Evolutionary conservation across 2,797 vertebrate genomes (phyloP).

Genomic region (Helicolenus hilgendorfi): DNA sequence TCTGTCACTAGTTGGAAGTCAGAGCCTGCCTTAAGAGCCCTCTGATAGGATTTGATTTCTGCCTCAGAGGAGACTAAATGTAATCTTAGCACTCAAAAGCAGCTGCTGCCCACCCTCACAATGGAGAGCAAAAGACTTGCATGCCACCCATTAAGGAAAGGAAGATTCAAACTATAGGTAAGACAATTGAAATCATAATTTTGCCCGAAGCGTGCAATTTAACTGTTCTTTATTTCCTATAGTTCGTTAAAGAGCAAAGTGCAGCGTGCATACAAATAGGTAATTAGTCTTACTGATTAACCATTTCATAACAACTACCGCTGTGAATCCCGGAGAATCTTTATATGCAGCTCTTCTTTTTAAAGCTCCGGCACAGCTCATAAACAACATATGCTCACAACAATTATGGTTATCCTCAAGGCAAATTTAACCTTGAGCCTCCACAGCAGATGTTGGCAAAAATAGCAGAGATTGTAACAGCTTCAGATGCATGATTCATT

Average conservation of each 20-base stretch:
- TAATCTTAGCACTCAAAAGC: conserved; percentile 54
- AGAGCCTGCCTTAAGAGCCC: conserved; percentile 41
- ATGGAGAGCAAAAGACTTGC: conserved; percentile 35
- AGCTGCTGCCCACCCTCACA: conserved; percentile 60
- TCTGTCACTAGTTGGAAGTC: conserved; percentile 82
- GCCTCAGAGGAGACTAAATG: conserved; percentile 54
- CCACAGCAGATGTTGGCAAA: conserved; percentile 84
- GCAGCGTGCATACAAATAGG: conserved; percentile 10
- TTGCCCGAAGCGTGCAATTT: conserved; percentile 6
- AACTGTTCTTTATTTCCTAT: conserved; percentile 17
- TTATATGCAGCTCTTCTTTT: conserved; percentile 46
- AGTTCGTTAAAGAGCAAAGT: conserved; percentile 10
- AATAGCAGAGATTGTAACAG: conserved; percentile 75
- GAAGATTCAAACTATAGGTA: conserved; percentile 13
- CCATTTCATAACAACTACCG: conserved; percentile 9
- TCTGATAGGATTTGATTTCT: conserved; percentile 71
- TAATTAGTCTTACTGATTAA: conserved; percentile 39
- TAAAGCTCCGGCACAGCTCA: conserved; percentile 65
- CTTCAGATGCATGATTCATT: conserved; percentile 76
- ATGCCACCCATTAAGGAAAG: conserved; percentile 16
- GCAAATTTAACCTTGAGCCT: conserved; percentile 87
- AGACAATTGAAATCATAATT: conserved; percentile 26
- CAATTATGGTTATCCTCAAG: conserved; percentile 81
- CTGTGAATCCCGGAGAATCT: conserved; percentile 11
- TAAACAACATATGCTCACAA: conserved; percentile 89